Conservation (phyloP, 2,797 vertebrate species). For the Clarias laeviceps region DNA sequence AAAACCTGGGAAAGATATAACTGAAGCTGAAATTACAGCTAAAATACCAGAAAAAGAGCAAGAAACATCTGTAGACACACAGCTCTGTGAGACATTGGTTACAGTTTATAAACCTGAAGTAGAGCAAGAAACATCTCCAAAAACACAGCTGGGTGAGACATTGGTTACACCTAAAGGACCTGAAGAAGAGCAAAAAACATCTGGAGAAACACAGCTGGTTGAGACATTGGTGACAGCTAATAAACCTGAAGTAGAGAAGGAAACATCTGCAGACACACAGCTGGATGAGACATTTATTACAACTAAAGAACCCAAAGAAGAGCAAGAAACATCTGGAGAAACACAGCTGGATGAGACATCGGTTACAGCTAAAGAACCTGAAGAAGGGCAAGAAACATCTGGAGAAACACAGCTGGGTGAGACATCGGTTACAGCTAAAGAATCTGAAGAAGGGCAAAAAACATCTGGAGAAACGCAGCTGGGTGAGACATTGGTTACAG, state of each 20-base stretch:
- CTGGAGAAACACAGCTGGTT: background rate
- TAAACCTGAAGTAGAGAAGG: too few species aligned
- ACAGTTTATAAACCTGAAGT: background rate
- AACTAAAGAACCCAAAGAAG: too few species aligned
- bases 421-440: too few species aligned
- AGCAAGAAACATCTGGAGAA: too few species aligned
- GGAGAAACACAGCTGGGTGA: background rate
- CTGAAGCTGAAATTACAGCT: background rate
- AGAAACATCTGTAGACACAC: background rate
- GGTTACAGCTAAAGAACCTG: too few species aligned
- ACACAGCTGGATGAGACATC: too few species aligned
- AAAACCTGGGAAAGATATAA: background rate
- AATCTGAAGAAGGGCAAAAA: too few species aligned
- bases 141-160: background rate
- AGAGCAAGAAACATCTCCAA: background rate
- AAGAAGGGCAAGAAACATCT: background rate
- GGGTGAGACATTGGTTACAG: too few species aligned
- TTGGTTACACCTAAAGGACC: background rate
- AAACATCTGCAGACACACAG: too few species aligned
- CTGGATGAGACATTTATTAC: too few species aligned
- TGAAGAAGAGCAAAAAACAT: background rate
- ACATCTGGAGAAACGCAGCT: too few species aligned
- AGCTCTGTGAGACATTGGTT: background rate
- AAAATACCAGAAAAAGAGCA: conserved; percentile 8
- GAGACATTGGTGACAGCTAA: background rate